Conservation (phyloP, 2,888 invertebrate species). For the Phragmatobia fuliginosa region DNA sequence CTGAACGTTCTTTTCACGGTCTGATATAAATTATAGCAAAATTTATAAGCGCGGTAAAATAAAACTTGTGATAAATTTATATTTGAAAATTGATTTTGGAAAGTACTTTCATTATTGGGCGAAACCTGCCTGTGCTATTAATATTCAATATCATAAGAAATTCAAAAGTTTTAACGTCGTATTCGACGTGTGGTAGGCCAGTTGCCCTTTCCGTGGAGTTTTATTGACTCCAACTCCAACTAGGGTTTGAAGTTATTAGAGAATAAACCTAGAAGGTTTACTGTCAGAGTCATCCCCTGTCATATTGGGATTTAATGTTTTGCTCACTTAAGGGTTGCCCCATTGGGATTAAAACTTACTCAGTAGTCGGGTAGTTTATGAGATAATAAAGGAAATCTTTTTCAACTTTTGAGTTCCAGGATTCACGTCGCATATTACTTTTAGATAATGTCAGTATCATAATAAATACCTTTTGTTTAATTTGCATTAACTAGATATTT, state of each 20-base stretch:
- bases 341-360: background rate
- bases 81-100: constrained; percentile 20
- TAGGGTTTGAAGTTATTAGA: background rate
- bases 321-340: background rate
- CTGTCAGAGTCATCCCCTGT: background rate
- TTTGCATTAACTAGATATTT: background rate
- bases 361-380: background rate
- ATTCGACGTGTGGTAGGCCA: too few relatives aligned
- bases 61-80: constrained; percentile 52
- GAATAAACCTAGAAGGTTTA: background rate
- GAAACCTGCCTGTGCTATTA: too few relatives aligned
- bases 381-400: background rate
- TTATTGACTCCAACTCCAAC: background rate
- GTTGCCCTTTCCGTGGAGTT: background rate
- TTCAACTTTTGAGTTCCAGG: background rate
- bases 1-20: constrained; percentile 59
- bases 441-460: background rate
- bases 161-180: too few relatives aligned
- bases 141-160: too few relatives aligned
- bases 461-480: background rate
- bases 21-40: constrained; percentile 53
- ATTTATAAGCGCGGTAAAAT: constrained; percentile 40
- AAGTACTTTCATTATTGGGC: too few relatives aligned
- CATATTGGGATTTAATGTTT: background rate
- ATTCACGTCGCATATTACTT: background rate